Conservation (phyloP, 2,113 vertebrate species). For the Alosa alosa region DNA sequence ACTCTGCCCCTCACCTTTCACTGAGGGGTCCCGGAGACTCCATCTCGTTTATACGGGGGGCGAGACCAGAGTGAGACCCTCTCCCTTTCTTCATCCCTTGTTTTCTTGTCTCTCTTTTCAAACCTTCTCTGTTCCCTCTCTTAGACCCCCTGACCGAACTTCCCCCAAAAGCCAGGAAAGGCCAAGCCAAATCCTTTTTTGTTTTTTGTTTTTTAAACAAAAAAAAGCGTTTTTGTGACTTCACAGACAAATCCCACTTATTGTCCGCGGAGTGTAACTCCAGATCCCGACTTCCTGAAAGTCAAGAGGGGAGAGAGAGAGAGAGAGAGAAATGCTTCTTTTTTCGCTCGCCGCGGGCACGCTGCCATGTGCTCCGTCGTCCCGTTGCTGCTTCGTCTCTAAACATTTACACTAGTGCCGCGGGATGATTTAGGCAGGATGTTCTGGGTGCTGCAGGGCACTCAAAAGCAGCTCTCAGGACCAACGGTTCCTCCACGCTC, state of each 20-base stretch:
- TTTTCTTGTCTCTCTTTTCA: neutral
- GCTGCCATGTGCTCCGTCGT: constrained; percentile 49
- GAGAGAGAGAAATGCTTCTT: constrained; percentile 30
- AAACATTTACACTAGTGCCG: constrained; percentile 29
- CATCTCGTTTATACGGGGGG: constrained; percentile 3
- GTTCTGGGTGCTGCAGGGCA: neutral
- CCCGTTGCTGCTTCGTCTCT: constrained; percentile 44
- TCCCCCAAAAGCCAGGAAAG: neutral
- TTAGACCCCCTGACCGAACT: neutral
- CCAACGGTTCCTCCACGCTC: neutral
- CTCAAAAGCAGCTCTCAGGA: neutral
- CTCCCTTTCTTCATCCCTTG: neutral
- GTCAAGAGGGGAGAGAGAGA: constrained; percentile 44
- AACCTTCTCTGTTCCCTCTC: constrained; percentile 35
- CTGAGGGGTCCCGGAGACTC: constrained; percentile 34
- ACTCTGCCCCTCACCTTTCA: constrained; percentile 43
- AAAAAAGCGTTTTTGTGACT: constrained; percentile 53
- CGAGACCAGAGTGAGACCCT: neutral
- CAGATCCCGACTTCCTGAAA: constrained; percentile 55
- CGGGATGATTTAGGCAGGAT: neutral
- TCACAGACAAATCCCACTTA: constrained; percentile 51
- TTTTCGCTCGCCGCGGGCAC: neutral
- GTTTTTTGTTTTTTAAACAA: constrained; percentile 40
- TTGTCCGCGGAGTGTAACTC: constrained; percentile 59
- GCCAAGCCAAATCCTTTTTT: constrained; percentile 49